A percentile compares a stretch with the other conserved stretches of the same genome.
Evolutionary conservation across 1,140 invertebrate genomes (phyloP).

Genomic region (Ylistrum balloti): DNA sequence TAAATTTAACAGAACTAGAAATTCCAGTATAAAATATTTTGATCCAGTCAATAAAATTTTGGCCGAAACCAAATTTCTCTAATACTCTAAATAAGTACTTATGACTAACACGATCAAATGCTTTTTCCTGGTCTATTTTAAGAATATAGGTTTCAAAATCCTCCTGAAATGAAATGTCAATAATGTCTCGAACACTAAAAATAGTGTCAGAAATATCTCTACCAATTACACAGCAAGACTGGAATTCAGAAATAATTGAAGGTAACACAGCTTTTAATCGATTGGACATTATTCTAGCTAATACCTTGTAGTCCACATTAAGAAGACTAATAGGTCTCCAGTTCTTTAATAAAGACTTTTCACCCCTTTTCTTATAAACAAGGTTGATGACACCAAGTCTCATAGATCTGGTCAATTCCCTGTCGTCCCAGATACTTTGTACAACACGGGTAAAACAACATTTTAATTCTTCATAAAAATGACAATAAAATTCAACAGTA

Average conservation of each 20-base stretch:
- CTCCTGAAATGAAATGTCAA: background rate
- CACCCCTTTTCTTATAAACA: background rate
- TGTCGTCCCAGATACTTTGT: background rate
- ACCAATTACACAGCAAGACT: background rate
- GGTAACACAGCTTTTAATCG: background rate
- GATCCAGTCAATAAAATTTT: background rate
- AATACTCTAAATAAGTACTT: too few species aligned
- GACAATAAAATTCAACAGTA: too few species aligned
- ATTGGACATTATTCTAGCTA: background rate
- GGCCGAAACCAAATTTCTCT: background rate
- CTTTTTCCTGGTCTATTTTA: too few species aligned
- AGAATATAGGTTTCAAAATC: background rate
- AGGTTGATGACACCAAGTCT: background rate
- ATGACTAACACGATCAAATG: too few species aligned
- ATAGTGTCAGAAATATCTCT: background rate
- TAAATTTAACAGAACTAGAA: background rate
- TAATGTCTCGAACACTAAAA: background rate
- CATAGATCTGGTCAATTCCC: background rate
- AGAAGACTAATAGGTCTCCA: background rate
- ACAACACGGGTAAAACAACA: background rate
- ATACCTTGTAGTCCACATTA: background rate
- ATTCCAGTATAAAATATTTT: background rate
- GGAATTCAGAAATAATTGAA: background rate
- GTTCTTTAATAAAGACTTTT: background rate
- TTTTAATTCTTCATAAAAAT: background rate